phyloP scores from a whole-genome alignment of 2,888 invertebrate genomes.

The Carpatolechia fugitivella region DNA sequence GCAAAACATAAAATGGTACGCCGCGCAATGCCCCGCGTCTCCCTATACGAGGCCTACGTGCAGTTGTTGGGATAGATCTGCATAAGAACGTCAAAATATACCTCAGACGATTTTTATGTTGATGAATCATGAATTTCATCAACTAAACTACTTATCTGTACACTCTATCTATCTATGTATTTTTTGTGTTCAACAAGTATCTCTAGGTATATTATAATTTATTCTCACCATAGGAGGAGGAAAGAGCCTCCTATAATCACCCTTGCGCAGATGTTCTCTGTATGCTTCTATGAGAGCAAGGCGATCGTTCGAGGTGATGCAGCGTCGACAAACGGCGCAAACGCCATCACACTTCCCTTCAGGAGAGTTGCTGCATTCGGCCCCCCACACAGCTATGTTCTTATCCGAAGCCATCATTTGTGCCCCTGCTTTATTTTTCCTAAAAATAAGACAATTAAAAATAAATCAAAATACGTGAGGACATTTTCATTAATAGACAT shows the following conservation, averaged over 20 bases:
- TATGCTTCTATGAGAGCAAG: conserved; percentile 83
- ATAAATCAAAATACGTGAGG: neutral
- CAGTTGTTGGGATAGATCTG: too few relatives aligned
- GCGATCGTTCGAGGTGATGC: conserved; percentile 77
- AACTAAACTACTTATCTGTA: too few relatives aligned
- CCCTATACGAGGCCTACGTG: too few relatives aligned
- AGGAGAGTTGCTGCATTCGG: conserved; percentile 78
- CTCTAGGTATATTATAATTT: too few relatives aligned
- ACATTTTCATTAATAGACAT: too few relatives aligned
- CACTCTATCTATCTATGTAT: too few relatives aligned
- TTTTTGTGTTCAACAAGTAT: too few relatives aligned
- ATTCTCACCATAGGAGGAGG: conserved; percentile 87
- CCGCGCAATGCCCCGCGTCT: too few relatives aligned
- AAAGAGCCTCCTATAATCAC: conserved; percentile 89
- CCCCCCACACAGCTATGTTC: conserved; percentile 87
- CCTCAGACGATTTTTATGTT: too few relatives aligned
- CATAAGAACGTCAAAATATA: too few relatives aligned
- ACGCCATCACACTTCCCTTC: conserved; percentile 77
- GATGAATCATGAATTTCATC: too few relatives aligned
- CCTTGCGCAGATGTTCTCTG: conserved; percentile 88
- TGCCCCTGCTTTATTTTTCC: conserved; percentile 61
- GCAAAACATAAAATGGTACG: too few relatives aligned
- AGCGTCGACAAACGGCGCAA: conserved; percentile 89
- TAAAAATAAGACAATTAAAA: conserved; percentile 34
- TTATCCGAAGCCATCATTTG: conserved; percentile 87